Base-by-base conservation (phyloP, 2,113 vertebrate genomes). In the Notarius lentiginosus region DNA sequence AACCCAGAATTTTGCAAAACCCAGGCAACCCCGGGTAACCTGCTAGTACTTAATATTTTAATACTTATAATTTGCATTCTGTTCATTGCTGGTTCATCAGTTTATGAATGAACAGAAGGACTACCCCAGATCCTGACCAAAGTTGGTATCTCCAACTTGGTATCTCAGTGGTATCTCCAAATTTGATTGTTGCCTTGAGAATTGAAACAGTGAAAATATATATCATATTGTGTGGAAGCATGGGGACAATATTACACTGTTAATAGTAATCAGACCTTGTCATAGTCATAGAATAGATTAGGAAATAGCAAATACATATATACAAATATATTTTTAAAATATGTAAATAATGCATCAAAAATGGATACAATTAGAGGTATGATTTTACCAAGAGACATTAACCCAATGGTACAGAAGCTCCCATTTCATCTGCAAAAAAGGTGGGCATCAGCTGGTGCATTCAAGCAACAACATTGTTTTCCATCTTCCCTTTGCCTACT, bases 351-450 rank as follows among this genome's bases (percentile, higher is more conserved):
- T 66, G 65, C 24, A 5, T 66, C 27, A 3, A 24, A 63, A 24
- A 24, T 65, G 24, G 24, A 65, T 4, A 4, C 9, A n/a, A n/a
- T n/a, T n/a, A n/a, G 8, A n/a, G 2, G n/a, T 65, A n/a, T 63
- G 60, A n/a, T n/a, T n/a, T n/a, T n/a, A n/a, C n/a, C 87, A 3
- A 81, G 85, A 77, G 87, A 89, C 0, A 7, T 90, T 0, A 91
- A 90, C 8, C 79, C 85, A 14, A 87, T 91, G 0, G 87, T 91
- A 0, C 82, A 88, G 4, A 92, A 91, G 10, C 86, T 92, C 0
- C 88, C 89, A 0, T 91, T 81, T 41, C 0, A 9, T n/a, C 27
- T 91, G 1, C 88, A 91, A 5, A 89, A 93, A 30, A 92, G 87
- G n/a, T 91, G 88, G 91, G 6, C 24, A 0, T 86, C 84, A 77